A percentile compares a stretch with the other conserved stretches of the same genome.
These are phyloP conservation scores for Urophycis tenuis DNA, from an alignment of 2,797 vertebrate genomes.

Conservation along the genomic window DNA sequence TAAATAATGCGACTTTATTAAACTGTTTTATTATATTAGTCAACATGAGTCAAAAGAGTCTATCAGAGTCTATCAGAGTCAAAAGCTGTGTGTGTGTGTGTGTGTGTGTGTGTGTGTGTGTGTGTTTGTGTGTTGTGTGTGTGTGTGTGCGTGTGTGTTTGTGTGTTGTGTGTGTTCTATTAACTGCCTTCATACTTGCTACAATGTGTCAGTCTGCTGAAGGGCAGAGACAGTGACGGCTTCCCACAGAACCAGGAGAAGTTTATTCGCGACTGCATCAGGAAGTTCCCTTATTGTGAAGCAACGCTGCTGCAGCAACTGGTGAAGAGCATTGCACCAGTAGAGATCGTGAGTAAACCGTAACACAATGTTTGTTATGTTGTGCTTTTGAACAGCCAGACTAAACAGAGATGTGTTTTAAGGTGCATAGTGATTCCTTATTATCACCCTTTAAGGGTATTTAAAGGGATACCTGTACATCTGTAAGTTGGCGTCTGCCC, in stretches of 20 bases:
- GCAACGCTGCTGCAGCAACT: conserved; percentile 84
- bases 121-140: too few species aligned
- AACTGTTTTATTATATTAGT: too few species aligned
- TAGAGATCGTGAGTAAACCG: conserved; percentile 78
- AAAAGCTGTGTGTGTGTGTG: not conserved
- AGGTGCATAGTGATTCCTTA: too few species aligned
- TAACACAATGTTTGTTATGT: not conserved
- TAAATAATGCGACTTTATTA: too few species aligned
- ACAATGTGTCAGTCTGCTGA: conserved; percentile 68
- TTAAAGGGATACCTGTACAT: too few species aligned
- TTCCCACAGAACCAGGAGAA: conserved; percentile 83
- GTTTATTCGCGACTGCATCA: conserved; percentile 80
- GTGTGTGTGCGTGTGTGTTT: not conserved
- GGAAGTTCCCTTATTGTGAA: conserved; percentile 83
- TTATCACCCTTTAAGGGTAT: too few species aligned
- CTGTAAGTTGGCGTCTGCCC: too few species aligned
- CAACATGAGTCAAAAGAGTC: too few species aligned
- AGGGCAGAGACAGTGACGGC: conserved; percentile 76
- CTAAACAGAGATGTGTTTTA: not conserved
- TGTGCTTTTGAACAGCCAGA: not conserved
- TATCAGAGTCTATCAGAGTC: not conserved
- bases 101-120: not conserved
- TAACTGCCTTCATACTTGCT: not conserved
- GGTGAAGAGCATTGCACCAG: conserved; percentile 80
- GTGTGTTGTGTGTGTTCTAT: not conserved